Conservation (phyloP, 2,797 vertebrate genomes). For the Pachyuromys duprasi region DNA sequence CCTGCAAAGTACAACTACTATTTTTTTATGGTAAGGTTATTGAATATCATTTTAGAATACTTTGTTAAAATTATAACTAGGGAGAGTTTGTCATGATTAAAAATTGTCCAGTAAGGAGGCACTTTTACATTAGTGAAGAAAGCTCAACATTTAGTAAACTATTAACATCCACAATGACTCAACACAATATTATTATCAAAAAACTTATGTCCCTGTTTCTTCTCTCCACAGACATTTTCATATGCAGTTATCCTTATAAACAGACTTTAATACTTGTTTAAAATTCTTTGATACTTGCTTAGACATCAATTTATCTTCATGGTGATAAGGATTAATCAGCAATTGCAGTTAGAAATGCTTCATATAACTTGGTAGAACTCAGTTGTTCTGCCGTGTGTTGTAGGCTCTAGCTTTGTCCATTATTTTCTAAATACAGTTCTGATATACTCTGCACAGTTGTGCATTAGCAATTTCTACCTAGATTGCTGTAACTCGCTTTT, state of each 20-base stretch:
- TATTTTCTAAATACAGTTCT: background rate
- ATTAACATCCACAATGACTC: background rate
- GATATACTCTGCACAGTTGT: background rate
- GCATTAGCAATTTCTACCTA: background rate
- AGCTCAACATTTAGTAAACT: slow-evolving; percentile 6
- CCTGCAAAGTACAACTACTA: background rate
- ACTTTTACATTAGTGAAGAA: background rate
- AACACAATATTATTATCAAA: background rate
- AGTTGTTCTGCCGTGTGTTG: background rate
- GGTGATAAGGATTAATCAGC: background rate
- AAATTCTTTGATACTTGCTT: background rate
- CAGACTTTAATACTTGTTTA: background rate
- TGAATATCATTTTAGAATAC: background rate
- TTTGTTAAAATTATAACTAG: background rate
- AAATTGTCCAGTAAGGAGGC: background rate
- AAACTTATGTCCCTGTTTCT: background rate
- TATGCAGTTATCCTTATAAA: background rate
- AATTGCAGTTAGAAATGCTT: slow-evolving; percentile 26
- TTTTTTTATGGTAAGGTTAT: background rate
- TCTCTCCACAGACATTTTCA: background rate
- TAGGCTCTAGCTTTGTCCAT: background rate
- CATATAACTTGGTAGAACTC: background rate
- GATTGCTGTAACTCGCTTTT: background rate
- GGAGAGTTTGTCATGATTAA: background rate
- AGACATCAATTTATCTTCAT: background rate